Percentiles rank a stretch among this genome's conserved stretches.
phyloP scores from a whole-genome alignment of 2,113 vertebrate species.

The Platichthys stellatus region DNA sequence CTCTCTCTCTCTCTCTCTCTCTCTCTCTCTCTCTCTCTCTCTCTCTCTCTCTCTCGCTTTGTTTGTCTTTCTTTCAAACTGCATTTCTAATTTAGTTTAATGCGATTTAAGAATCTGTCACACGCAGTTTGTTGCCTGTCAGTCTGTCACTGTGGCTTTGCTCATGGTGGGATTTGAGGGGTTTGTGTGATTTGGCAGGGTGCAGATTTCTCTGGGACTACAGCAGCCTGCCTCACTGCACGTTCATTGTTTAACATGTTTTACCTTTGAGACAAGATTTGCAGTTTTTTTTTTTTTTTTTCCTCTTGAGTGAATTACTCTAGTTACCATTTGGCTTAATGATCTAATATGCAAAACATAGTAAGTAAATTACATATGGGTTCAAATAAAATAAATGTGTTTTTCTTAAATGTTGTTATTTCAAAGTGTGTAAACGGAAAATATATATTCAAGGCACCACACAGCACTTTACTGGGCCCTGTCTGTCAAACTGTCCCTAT shows the following conservation, averaged over 20 bases:
- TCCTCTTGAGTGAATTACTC: not conserved
- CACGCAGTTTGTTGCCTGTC: constrained; percentile 79
- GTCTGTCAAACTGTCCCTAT: constrained; percentile 1
- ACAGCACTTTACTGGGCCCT: constrained; percentile 5
- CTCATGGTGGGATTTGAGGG: constrained; percentile 61
- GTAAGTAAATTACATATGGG: not conserved
- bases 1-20: constrained; percentile 33
- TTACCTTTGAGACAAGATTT: constrained; percentile 56
- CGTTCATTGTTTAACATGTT: constrained; percentile 62
- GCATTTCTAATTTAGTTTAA: constrained; percentile 81
- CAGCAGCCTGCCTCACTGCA: constrained; percentile 58
- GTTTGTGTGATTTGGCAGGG: constrained; percentile 62
- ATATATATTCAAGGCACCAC: not conserved
- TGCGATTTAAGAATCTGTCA: constrained; percentile 82
- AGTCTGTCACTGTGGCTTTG: constrained; percentile 67
- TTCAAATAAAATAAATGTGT: not conserved
- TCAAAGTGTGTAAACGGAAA: not conserved
- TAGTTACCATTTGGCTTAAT: not conserved
- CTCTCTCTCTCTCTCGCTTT: constrained; percentile 34
- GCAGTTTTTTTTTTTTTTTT: constrained; percentile 11
- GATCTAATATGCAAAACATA: not conserved
- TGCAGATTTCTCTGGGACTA: constrained; percentile 59
- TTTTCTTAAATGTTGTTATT: not conserved
- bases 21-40: constrained; percentile 26
- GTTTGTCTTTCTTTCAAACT: constrained; percentile 61